Evolutionary conservation across 1,140 invertebrate genomes (phyloP).

Genomic region (Drosophila littoralis): DNA sequence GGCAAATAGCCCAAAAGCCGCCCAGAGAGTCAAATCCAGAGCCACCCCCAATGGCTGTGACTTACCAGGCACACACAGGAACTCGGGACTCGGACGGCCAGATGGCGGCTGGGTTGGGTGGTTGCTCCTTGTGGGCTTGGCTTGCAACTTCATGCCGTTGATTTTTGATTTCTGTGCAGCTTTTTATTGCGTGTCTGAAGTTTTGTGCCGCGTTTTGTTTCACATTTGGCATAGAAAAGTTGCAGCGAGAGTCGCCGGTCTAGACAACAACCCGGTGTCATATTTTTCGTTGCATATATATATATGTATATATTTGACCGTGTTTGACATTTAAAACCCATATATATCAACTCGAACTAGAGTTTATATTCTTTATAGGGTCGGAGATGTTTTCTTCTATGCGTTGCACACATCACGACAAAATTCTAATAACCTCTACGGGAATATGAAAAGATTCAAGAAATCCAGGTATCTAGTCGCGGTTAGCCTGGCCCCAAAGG

Average conservation of each 20-base stretch:
- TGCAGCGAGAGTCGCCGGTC: constrained; percentile 47
- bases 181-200: constrained; percentile 62
- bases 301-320: neutral
- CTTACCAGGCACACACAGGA: constrained; percentile 14
- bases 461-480: too few species aligned
- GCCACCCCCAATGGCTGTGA: constrained; percentile 52
- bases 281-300: constrained; percentile 1
- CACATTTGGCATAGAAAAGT: constrained; percentile 54
- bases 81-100: constrained; percentile 6
- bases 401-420: too few species aligned
- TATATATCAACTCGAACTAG: too few species aligned
- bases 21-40: constrained; percentile 26
- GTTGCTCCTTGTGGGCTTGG: constrained; percentile 45
- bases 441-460: too few species aligned
- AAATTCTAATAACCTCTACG: too few species aligned
- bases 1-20: constrained; percentile 57
- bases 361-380: too few species aligned
- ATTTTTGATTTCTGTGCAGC: constrained; percentile 75
- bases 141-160: constrained; percentile 59
- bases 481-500: too few species aligned
- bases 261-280: constrained; percentile 39
- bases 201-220: constrained; percentile 45
- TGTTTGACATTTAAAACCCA: too few species aligned
- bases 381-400: too few species aligned
- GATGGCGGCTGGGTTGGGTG: constrained; percentile 20